Conservation (phyloP, 2,797 vertebrate species). For the Anolis apletophallus region DNA sequence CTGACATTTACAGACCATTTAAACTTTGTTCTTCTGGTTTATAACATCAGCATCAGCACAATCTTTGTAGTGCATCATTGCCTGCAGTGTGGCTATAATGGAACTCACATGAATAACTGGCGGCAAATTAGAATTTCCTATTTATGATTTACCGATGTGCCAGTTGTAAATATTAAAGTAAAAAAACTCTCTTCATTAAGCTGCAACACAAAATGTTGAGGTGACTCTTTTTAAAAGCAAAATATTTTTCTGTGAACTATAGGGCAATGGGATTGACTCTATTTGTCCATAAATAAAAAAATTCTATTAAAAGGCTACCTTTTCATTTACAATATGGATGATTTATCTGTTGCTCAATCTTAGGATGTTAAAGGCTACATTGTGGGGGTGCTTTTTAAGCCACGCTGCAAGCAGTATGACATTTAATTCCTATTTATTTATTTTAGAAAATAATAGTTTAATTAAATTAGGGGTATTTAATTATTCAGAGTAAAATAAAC, state of each 20-base stretch:
- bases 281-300: constrained; percentile 33
- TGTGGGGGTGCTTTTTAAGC: constrained; percentile 24
- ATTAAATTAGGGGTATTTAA: constrained; percentile 11
- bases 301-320: neutral
- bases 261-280: constrained; percentile 4
- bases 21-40: constrained; percentile 71
- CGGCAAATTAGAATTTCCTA: constrained; percentile 65
- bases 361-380: neutral
- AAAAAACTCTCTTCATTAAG: constrained; percentile 36
- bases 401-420: constrained; percentile 5
- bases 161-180: constrained; percentile 54
- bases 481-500: neutral
- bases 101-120: constrained; percentile 63
- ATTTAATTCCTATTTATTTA: neutral
- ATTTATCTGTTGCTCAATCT: neutral
- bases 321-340: constrained; percentile 35
- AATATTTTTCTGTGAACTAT: constrained; percentile 36
- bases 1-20: constrained; percentile 77
- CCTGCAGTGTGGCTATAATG: constrained; percentile 59
- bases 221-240: constrained; percentile 44
- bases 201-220: constrained; percentile 32
- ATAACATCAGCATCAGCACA: constrained; percentile 72
- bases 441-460: neutral
- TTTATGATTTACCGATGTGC: constrained; percentile 63
- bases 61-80: constrained; percentile 70